Evolutionary conservation across 2,797 vertebrate genomes (phyloP), one percentile per base, ranked within the genome.

Genomic region (Clarias pachynema): DNA sequence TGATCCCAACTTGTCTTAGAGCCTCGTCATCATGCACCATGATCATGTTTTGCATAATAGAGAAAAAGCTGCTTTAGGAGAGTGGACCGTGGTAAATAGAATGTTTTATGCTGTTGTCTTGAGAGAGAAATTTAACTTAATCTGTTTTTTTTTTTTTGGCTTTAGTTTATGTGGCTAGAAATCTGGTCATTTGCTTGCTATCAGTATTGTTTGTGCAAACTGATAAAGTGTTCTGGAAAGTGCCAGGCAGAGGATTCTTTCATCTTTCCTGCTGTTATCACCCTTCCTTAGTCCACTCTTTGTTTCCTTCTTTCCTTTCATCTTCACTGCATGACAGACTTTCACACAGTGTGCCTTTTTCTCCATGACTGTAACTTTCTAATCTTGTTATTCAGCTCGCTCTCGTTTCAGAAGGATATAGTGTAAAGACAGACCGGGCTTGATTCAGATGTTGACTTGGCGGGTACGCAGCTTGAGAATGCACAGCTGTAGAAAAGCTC

Each of bases 371-470:
- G 73, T 22, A 81, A 26, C 5, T 2, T 15, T 75, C 37, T 66
- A n/a, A 77, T 68, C 74, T 70, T 62, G 85, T 84, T 81, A 40
- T 57, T 26, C 22, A 8, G 24, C 10, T 62, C 60, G 63, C 83
- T 80, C 9, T 31, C 31, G 26, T 31, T 53, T 29, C 24, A 74
- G 72, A 49, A 29, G 4, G n/a, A 56, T 29, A 20, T 57, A 29
- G 22, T 56, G 26, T 29, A 22, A 10, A 34, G 10, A 59, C 3
- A 2, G 7, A 31, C 26, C 12, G 53, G 12, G 29, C 16, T 75
- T 57, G 24, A 57, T 56, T 3, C 44, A 74, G n/a, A 56, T 18
- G 12, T 49, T n/a, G 2, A 14, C 15, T 78, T 34, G 31, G 6
- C n/a, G 57, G 57, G 34, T n/a, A 77, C 57, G 53, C 26, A 77